Conservation (phyloP, 2,113 vertebrate species). For the Falco punctatus region DNA sequence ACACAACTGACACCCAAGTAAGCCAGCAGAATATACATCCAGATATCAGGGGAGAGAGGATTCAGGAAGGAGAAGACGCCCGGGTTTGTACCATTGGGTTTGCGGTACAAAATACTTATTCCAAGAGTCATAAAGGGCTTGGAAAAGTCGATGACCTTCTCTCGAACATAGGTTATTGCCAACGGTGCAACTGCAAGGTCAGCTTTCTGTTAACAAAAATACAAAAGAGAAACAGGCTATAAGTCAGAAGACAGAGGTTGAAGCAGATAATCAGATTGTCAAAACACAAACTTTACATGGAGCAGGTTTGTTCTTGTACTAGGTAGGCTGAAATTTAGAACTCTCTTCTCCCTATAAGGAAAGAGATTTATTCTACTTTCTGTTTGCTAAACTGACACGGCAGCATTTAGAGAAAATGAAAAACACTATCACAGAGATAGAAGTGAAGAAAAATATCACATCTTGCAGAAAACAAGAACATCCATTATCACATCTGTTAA, state of each 20-base stretch:
- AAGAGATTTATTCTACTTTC: constrained; percentile 24
- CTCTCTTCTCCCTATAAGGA: neutral
- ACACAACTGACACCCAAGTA: constrained; percentile 99
- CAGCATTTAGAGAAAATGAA: neutral
- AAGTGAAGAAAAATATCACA: neutral
- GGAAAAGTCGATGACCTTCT: constrained; percentile 99
- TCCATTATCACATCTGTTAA: neutral
- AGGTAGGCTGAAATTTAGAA: constrained; percentile 73
- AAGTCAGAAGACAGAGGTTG: constrained; percentile 71
- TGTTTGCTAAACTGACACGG: neutral
- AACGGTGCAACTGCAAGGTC: constrained; percentile 98
- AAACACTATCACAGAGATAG: neutral
- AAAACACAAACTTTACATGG: constrained; percentile 76
- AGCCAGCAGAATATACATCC: constrained; percentile 99
- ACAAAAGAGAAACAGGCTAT: constrained; percentile 73
- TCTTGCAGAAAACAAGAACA: neutral
- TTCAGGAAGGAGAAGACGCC: constrained; percentile 99
- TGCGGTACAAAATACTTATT: constrained; percentile 99
- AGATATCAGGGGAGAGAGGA: constrained; percentile 99
- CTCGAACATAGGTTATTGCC: constrained; percentile 96
- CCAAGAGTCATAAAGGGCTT: constrained; percentile 99
- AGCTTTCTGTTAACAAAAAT: constrained; percentile 93
- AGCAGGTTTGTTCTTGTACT: constrained; percentile 58
- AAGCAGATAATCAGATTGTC: constrained; percentile 77
- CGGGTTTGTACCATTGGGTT: constrained; percentile 99